phyloP scores from a whole-genome alignment of 2,113 vertebrate genomes.

The Spermophilus dauricus region DNA sequence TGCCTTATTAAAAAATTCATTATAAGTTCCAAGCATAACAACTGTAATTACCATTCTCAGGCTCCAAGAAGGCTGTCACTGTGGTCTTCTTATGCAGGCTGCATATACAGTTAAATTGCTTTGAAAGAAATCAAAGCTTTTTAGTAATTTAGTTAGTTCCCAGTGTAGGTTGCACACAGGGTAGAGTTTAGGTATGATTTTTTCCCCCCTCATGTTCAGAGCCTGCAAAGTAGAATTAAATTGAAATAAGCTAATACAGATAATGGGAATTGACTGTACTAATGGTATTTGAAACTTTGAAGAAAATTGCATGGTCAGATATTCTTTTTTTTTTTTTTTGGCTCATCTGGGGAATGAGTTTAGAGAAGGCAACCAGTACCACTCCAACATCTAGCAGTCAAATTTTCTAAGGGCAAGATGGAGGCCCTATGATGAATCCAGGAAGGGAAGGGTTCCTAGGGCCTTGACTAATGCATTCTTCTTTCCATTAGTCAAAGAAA shows the following conservation, averaged over 20 bases:
- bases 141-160: conserved; percentile 19
- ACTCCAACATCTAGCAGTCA: not conserved
- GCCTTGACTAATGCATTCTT: too few relatives aligned
- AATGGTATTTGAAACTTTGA: not conserved
- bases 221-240: conserved; percentile 43
- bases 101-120: not conserved
- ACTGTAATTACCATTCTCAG: conserved; percentile 7
- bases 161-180: not conserved
- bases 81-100: not conserved
- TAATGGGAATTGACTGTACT: not conserved
- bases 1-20: conserved; percentile 48
- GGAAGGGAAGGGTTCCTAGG: not conserved
- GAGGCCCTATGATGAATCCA: not conserved
- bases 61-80: not conserved
- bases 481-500: not conserved
- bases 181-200: not conserved
- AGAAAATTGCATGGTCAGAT: not conserved
- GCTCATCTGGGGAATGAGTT: not conserved
- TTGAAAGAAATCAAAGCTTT: conserved; percentile 8
- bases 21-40: conserved; percentile 9
- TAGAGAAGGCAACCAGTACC: not conserved
- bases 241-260: not conserved
- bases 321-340: not conserved
- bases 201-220: not conserved
- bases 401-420: not conserved